Base-by-base conservation (phyloP, 2,797 vertebrate genomes). In the Anguilla anguilla region DNA sequence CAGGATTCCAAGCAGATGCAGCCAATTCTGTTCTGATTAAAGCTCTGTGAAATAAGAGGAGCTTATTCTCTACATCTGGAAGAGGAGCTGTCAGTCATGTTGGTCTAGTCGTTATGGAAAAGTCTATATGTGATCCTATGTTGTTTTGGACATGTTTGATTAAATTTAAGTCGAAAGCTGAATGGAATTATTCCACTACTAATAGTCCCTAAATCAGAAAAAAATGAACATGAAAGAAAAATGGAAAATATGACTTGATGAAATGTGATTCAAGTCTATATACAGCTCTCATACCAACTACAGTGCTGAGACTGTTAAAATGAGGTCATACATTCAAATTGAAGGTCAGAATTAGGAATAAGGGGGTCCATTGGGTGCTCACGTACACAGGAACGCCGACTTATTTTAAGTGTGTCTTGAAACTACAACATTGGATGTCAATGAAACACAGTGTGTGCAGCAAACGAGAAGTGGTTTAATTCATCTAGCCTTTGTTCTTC, bases 51-150 rank as follows among this genome's bases (percentile, higher is more conserved):
- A 92, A 90, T 69, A 79, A 87, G 84, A 72, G 77, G 19, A 86
- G 86, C 84, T 86, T 92, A 85, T 93, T 83, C 90, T 92, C 90
- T 88, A 92, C 89, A 90, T 93, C 90, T 93, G 90, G 89, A 84
- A 85, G 57, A 51, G 43, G 51, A 87, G 61, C 83, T 90, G 89
- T 88, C 88, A 83, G 86, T 92, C 87, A 86, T 89, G 85, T 82
- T 61, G 87, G 74, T n/a, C 83, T 83, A 17, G 51, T 91, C 86
- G 72, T 90, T 84, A 90, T 87, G 84, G 90, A 87, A 53, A 11
- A 17, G 89, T 84, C 82, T 31, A 89, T 87, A 74, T 83, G 86
- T 69, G 84, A 57, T 67, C 91, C 69, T 53, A 5, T 91, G 57
- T 86, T 91, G 61, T 90, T 90, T 61, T n/a, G 77, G 39, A 22